Evolutionary conservation across 2,797 vertebrate species (phyloP).

Genomic region (Mus minutoides): DNA sequence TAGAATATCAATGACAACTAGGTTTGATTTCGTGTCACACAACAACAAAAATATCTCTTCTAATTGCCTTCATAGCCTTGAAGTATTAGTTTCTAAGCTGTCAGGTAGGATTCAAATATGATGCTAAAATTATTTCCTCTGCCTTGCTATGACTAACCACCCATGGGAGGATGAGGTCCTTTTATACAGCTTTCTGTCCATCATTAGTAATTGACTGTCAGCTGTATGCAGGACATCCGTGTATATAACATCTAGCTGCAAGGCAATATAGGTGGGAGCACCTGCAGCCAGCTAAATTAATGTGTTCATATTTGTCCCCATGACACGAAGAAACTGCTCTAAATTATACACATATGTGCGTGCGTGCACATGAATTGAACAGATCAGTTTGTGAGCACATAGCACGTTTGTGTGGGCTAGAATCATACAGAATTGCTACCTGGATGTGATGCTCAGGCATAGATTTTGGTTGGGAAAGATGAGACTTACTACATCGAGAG

Average conservation of each 20-base stretch:
- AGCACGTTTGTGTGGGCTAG: not conserved
- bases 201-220: not conserved
- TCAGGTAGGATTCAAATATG: constrained; percentile 41
- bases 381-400: not conserved
- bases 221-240: not conserved
- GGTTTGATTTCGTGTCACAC: not conserved
- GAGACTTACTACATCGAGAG: not conserved
- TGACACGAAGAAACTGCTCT: not conserved
- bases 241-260: not conserved
- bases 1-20: not conserved
- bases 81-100: constrained; percentile 36
- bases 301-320: not conserved
- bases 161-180: not conserved
- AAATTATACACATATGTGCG: not conserved
- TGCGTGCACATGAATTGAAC: not conserved
- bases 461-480: constrained; percentile 10
- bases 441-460: not conserved
- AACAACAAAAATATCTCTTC: constrained; percentile 39
- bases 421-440: not conserved
- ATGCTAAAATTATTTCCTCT: constrained; percentile 41
- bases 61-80: constrained; percentile 2
- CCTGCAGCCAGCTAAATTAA: not conserved
- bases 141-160: not conserved
- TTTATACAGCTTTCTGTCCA: not conserved
- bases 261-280: not conserved